Conservation (phyloP, 2,113 vertebrate genomes). For the Heptranchias perlo region DNA sequence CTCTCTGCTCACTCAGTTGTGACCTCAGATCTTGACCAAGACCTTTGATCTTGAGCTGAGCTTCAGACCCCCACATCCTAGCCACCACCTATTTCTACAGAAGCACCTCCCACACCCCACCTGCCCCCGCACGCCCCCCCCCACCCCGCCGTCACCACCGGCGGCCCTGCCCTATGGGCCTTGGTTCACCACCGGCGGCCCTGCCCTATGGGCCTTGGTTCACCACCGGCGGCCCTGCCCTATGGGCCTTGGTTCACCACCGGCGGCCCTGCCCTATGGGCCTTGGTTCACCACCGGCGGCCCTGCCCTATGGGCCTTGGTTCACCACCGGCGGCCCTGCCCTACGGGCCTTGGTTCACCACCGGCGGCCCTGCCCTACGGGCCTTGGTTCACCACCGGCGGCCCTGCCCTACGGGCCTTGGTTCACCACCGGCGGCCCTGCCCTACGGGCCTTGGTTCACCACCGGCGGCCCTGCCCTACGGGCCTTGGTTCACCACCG, state of each 20-base stretch:
- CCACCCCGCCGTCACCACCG: neutral
- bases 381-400: neutral
- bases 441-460: neutral
- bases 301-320: no score
- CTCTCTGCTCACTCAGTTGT: neutral
- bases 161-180: neutral
- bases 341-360: neutral
- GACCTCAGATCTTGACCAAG: neutral
- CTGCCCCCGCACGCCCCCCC: neutral
- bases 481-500: neutral
- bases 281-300: no score
- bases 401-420: no score
- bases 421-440: neutral
- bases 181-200: no score
- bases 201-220: no score
- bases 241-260: neutral
- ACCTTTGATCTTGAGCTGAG: neutral
- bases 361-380: neutral
- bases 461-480: neutral
- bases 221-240: neutral
- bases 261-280: neutral
- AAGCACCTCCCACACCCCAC: neutral
- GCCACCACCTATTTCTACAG: neutral
- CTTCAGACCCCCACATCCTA: neutral
- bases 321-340: neutral